phyloP scores from a whole-genome alignment of 2,113 vertebrate species.

The Apeltes quadracus region DNA sequence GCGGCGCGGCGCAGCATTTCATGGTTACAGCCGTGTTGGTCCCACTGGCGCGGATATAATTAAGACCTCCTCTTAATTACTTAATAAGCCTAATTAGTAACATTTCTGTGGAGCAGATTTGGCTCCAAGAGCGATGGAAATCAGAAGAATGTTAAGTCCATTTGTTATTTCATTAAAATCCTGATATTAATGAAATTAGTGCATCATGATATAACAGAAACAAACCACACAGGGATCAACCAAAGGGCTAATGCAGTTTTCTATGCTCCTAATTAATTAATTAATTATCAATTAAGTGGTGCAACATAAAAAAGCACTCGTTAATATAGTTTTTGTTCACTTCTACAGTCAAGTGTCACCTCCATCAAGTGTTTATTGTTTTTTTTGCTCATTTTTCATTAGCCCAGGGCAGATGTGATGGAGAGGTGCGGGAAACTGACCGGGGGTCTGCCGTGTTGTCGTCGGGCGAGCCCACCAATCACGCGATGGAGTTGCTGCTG shows the following conservation, averaged over 20 bases:
- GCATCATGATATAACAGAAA: slow-evolving; percentile 62
- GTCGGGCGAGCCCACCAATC: slow-evolving; percentile 85
- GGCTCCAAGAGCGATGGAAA: slow-evolving; percentile 73
- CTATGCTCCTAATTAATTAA: slow-evolving; percentile 64
- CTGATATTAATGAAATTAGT: slow-evolving; percentile 77
- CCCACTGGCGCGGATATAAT: slow-evolving; percentile 80
- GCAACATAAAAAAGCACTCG: slow-evolving; percentile 41
- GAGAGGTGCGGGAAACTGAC: slow-evolving; percentile 58
- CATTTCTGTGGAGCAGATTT: slow-evolving; percentile 72
- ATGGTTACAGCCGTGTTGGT: slow-evolving; percentile 67
- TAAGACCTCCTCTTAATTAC: slow-evolving; percentile 82
- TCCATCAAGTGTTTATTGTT: slow-evolving; percentile 30
- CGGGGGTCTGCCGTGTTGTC: slow-evolving; percentile 81
- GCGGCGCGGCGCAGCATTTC: slow-evolving; percentile 61
- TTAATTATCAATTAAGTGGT: slow-evolving; percentile 63
- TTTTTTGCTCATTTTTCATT: slow-evolving; percentile 40
- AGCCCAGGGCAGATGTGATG: slow-evolving; percentile 65
- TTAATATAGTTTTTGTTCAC: slow-evolving; percentile 18
- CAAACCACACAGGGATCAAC: slow-evolving; percentile 68
- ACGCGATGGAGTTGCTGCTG: slow-evolving; percentile 83
- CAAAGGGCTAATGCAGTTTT: slow-evolving; percentile 62
- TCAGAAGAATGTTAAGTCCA: slow-evolving; percentile 74
- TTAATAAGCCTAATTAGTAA: slow-evolving; percentile 82
- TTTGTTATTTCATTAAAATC: slow-evolving; percentile 77
- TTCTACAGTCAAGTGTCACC: slow-evolving; percentile 9